Base-by-base conservation (phyloP, 2,113 vertebrate species). In the Onychostruthus taczanowskii region DNA sequence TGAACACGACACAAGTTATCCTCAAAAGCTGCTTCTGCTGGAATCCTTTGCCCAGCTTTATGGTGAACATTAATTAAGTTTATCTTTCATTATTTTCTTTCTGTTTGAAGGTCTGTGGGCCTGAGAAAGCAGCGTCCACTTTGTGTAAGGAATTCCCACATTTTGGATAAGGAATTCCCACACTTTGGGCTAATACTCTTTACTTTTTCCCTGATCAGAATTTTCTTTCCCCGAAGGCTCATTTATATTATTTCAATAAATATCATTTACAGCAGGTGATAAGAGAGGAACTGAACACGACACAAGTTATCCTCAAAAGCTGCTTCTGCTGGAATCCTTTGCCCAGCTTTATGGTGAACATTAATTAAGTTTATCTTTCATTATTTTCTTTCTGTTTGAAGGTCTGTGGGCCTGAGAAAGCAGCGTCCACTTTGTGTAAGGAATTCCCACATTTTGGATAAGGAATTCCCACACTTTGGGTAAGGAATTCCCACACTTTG, bases 311-410 rank as follows among this genome's bases (percentile, higher is more conserved):
- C n/a, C n/a, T n/a, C n/a, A n/a, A n/a, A n/a, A n/a, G n/a, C n/a
- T n/a, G n/a, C n/a, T 78, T 43, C 37, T 67, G 16, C 41, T 18
- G 55, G 43, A 72, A 85, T 27, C 52, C 58, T 64, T 72, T 9
- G 74, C 35, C 44, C 10, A 39, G 31, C 62, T 55, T n/a, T 23
- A 26, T 0, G 22, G 17, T 24, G n/a, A 77, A 31, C 0, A 0
- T 5, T 5, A 90, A 78, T 46, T 52, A 44, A 81, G 39, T 8
- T 63, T 23, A 62, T 13, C 21, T 63, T 39, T 52, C 59, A n/a
- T 4, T 35, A 7, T 39, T 80, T 88, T 11, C 22, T 37, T 82
- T 78, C 44, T 68, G 21, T 11, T 41, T 44, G 41, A 83, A 83
- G 53, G 43, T 49, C 56, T 58, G 0, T 5, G 46, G 18, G n/a